These are phyloP conservation scores for Schizaphis graminum DNA, from an alignment of 2,888 invertebrate genomes.

Conservation along the genomic window DNA sequence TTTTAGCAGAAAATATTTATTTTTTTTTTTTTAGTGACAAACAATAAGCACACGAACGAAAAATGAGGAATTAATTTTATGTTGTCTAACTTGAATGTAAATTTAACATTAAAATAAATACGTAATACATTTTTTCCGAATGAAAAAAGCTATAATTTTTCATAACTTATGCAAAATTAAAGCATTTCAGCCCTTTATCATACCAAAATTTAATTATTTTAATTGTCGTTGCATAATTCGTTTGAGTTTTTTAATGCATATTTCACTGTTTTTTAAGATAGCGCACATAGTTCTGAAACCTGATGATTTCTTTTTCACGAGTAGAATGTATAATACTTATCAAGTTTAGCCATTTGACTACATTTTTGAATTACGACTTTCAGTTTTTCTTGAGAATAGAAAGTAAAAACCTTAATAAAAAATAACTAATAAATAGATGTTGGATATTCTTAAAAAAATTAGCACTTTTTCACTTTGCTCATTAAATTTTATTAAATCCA, in stretches of 20 bases:
- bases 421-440: not conserved
- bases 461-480: not conserved
- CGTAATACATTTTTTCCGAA: not conserved
- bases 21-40: not conserved
- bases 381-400: not conserved
- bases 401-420: not conserved
- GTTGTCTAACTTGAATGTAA: not conserved
- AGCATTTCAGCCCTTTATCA: not conserved
- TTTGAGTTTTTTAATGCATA: not conserved
- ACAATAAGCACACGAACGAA: not conserved
- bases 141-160: not conserved
- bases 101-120: conserved; percentile 8
- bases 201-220: not conserved
- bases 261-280: not conserved
- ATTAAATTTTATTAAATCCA: not conserved
- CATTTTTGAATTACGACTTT: not conserved
- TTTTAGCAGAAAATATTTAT: not conserved
- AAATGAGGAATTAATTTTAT: not conserved
- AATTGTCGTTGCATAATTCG: not conserved
- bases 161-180: not conserved
- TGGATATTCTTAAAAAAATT: not conserved
- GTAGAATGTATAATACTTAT: not conserved
- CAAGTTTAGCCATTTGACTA: not conserved
- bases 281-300: not conserved
- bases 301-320: conserved; percentile 5